Percentiles rank a stretch among this genome's conserved stretches.
Evolutionary conservation across 2,113 vertebrate genomes (phyloP).

Genomic region (Cnemophilus loriae): DNA sequence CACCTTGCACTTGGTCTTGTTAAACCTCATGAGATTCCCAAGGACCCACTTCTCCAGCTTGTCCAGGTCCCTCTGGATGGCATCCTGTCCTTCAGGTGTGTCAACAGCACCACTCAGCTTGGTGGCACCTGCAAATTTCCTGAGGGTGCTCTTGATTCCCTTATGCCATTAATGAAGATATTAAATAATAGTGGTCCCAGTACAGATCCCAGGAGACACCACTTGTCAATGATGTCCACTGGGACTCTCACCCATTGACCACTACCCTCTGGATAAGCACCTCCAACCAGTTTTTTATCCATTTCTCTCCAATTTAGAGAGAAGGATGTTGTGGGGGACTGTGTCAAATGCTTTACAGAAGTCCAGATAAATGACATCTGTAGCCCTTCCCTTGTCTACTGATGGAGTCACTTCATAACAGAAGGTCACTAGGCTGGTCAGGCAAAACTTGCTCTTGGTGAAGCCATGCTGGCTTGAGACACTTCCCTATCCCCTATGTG

Average conservation of each 20-base stretch:
- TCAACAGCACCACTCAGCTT: background rate
- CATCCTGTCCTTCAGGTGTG: background rate
- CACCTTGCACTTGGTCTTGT: background rate
- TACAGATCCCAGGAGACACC: accelerated
- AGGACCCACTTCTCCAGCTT: accelerated
- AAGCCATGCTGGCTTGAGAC: background rate
- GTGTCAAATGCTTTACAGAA: background rate
- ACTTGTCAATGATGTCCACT: background rate
- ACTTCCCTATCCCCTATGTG: background rate
- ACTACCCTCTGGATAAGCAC: background rate
- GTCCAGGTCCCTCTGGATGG: background rate
- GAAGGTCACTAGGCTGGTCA: background rate
- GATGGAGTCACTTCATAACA: background rate
- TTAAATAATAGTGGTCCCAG: background rate
- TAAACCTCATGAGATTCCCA: background rate
- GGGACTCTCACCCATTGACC: background rate
- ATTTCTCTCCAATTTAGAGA: background rate
- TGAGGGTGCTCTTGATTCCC: background rate
- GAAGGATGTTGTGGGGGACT: too few relatives aligned
- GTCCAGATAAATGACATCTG: background rate
- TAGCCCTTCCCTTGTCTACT: background rate
- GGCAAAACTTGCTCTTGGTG: background rate
- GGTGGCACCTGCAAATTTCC: background rate
- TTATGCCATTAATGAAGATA: background rate
- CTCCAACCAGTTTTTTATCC: background rate